Percentiles rank a stretch among this genome's conserved stretches.
Evolutionary conservation across 2,113 vertebrate species (phyloP).

Genomic region (Cranoglanis bouderius): DNA sequence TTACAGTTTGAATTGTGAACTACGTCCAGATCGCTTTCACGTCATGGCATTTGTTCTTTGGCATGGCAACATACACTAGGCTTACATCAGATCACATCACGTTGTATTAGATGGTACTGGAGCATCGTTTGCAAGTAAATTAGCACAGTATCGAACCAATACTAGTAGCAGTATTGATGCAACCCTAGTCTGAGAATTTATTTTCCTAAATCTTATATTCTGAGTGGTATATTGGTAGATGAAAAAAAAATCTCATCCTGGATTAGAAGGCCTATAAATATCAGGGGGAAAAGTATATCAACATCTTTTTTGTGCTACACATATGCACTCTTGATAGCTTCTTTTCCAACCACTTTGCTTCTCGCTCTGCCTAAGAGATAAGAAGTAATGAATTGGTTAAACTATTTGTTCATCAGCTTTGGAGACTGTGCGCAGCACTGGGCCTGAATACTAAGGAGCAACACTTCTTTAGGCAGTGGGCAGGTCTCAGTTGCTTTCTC

Average conservation of each 20-base stretch:
- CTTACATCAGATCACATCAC: background rate
- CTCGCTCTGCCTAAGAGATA: conserved; percentile 1
- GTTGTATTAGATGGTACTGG: background rate
- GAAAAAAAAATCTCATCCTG: background rate
- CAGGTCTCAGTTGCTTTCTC: conserved; percentile 65
- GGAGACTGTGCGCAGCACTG: conserved; percentile 56
- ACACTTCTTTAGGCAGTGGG: conserved; percentile 57
- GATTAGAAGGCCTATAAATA: background rate
- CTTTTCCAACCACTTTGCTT: background rate
- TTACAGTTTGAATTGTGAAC: background rate
- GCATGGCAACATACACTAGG: background rate
- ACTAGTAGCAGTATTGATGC: background rate
- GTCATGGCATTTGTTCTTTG: background rate
- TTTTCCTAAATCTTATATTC: background rate
- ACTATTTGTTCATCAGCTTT: conserved; percentile 58
- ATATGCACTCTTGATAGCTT: background rate
- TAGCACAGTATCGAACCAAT: background rate
- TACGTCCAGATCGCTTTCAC: background rate
- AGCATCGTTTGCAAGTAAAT: background rate
- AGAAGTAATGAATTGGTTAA: conserved; percentile 38
- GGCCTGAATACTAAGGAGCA: conserved; percentile 65
- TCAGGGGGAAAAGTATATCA: background rate
- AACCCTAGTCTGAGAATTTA: background rate
- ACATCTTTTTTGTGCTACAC: background rate
- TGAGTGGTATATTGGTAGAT: background rate